These are phyloP conservation scores for Huso huso DNA, from an alignment of 2,797 vertebrate genomes.

Conservation along the genomic window DNA sequence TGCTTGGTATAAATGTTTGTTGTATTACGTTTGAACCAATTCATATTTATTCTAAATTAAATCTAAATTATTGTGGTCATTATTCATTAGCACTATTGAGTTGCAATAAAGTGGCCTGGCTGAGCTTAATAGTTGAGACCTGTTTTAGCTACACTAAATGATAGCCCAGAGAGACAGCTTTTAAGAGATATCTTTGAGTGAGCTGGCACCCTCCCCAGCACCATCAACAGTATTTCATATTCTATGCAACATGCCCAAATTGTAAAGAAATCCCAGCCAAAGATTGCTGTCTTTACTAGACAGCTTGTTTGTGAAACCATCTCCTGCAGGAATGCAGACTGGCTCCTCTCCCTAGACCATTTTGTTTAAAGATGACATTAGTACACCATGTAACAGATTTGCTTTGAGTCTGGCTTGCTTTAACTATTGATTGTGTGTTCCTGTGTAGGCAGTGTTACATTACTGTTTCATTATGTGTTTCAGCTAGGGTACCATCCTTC, in stretches of 20 bases:
- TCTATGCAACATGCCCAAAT: background rate
- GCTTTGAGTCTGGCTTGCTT: conserved; percentile 8
- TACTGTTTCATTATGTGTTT: too few species aligned
- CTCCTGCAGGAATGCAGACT: background rate
- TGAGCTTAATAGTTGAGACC: too few species aligned
- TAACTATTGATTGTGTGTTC: conserved; percentile 23
- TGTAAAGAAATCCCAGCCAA: background rate
- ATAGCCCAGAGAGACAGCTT: too few species aligned
- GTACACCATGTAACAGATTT: conserved; percentile 12
- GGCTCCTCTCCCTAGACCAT: background rate
- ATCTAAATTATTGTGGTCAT: too few species aligned
- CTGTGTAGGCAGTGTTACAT: background rate
- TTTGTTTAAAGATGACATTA: conserved; percentile 1
- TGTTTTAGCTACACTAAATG: too few species aligned
- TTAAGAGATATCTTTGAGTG: too few species aligned
- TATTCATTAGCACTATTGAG: too few species aligned
- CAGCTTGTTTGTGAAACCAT: background rate
- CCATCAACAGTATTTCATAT: background rate
- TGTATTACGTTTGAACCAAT: too few species aligned
- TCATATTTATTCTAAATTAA: too few species aligned
- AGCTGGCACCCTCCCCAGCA: background rate
- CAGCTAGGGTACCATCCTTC: too few species aligned
- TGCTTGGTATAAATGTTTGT: too few species aligned
- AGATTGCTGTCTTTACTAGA: background rate
- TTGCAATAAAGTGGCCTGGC: too few species aligned